phyloP scores from a whole-genome alignment of 2,888 invertebrate species.

The Anthrax anthrax region DNA sequence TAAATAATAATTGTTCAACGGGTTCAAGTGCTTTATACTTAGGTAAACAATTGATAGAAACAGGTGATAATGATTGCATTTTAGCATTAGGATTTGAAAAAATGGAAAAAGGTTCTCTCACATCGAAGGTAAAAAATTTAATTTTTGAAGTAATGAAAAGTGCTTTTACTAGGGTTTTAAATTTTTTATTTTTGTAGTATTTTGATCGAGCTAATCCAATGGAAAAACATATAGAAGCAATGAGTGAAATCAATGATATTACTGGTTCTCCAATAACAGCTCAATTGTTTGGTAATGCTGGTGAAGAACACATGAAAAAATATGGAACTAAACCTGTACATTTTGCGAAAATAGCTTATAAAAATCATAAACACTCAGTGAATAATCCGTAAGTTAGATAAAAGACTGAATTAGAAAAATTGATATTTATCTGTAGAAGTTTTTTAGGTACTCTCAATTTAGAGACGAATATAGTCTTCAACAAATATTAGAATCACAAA shows the following conservation, averaged over 20 bases:
- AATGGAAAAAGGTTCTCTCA: slow-evolving; percentile 87
- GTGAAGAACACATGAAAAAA: slow-evolving; percentile 63
- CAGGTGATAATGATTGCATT: slow-evolving; percentile 73
- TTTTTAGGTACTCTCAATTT: slow-evolving; percentile 73
- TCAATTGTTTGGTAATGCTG: slow-evolving; percentile 95
- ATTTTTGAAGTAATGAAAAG: not conserved
- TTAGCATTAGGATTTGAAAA: slow-evolving; percentile 95
- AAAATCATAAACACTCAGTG: slow-evolving; percentile 92
- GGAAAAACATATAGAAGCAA: slow-evolving; percentile 72
- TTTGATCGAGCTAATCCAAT: slow-evolving; percentile 77
- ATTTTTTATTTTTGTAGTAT: slow-evolving; percentile 35
- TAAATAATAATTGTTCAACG: slow-evolving; percentile 97
- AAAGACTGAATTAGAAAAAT: slow-evolving; percentile 3
- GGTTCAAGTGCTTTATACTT: slow-evolving; percentile 85
- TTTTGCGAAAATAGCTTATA: slow-evolving; percentile 93
- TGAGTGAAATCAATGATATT: slow-evolving; percentile 72
- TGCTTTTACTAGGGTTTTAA: not conserved
- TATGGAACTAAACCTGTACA: slow-evolving; percentile 88
- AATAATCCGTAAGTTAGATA: slow-evolving; percentile 86
- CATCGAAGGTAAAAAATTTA: slow-evolving; percentile 46
- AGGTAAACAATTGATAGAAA: slow-evolving; percentile 84
- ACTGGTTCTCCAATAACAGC: slow-evolving; percentile 76
- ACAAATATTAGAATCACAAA: slow-evolving; percentile 77
- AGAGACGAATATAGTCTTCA: slow-evolving; percentile 81
- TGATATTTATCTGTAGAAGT: slow-evolving; percentile 1